These are phyloP conservation scores for Magallana ariakensis DNA, from an alignment of 1,140 invertebrate genomes.

Conservation along the genomic window DNA sequence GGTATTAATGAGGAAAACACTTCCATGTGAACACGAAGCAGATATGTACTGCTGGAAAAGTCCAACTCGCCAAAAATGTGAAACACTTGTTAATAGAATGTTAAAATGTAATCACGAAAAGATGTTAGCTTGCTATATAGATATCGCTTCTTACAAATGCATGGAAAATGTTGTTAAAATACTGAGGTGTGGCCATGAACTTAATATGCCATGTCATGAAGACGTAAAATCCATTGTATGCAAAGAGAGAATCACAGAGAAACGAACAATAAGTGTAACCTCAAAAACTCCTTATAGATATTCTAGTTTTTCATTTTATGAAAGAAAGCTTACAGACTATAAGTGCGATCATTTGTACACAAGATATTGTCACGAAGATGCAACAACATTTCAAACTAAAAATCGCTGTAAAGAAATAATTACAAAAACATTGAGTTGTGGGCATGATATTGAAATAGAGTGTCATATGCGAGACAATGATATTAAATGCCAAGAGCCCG, in stretches of 20 bases:
- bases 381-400: neutral
- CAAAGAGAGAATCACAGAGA: constrained; percentile 65
- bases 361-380: constrained; percentile 66
- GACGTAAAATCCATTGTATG: constrained; percentile 85
- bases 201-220: constrained; percentile 58
- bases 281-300: constrained; percentile 71
- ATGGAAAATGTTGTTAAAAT: constrained; percentile 44
- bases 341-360: constrained; percentile 82
- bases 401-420: neutral
- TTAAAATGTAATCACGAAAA: constrained; percentile 75
- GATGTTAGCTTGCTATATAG: constrained; percentile 63
- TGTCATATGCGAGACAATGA: constrained; percentile 60
- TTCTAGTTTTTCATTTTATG: neutral
- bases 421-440: constrained; percentile 19
- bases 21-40: constrained; percentile 46
- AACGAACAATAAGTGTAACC: constrained; percentile 69
- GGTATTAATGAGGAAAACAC: constrained; percentile 20
- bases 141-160: constrained; percentile 43
- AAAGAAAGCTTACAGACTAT: constrained; percentile 83
- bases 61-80: neutral
- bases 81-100: neutral
- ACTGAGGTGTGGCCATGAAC: constrained; percentile 59
- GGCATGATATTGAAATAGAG: constrained; percentile 63
- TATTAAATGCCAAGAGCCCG: neutral
- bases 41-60: neutral